Evolutionary conservation across 2,113 vertebrate genomes (phyloP).

Genomic region (Silurus asotus): DNA sequence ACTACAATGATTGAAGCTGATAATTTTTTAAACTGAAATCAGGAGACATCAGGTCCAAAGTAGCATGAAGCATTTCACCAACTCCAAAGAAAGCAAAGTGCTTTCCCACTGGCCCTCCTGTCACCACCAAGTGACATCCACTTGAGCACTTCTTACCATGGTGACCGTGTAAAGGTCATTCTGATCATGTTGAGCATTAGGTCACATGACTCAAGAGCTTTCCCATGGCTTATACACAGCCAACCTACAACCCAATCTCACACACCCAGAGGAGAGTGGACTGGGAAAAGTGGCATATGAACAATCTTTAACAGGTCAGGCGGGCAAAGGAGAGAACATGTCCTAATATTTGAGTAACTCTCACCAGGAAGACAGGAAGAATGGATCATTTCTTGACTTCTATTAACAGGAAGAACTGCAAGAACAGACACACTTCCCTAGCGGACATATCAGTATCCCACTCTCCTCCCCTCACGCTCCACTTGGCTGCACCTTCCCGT

Average conservation of each 20-base stretch:
- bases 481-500: slow-evolving; percentile 1
- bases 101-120: slow-evolving; percentile 62
- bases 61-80: not conserved
- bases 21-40: not conserved
- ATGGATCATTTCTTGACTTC: slow-evolving; percentile 38
- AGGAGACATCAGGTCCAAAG: not conserved
- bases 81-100: slow-evolving; percentile 61
- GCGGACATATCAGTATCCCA: slow-evolving; percentile 14
- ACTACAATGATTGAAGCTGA: not conserved
- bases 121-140: slow-evolving; percentile 28
- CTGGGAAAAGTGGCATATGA: not conserved
- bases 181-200: slow-evolving; percentile 32
- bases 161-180: slow-evolving; percentile 29
- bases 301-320: slow-evolving; percentile 15
- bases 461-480: slow-evolving; percentile 1
- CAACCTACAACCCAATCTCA: slow-evolving; percentile 2
- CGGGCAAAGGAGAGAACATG: not conserved
- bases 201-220: slow-evolving; percentile 21
- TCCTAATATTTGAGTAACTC: slow-evolving; percentile 19
- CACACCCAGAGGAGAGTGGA: not conserved
- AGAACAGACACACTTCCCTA: slow-evolving; percentile 31
- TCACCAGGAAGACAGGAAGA: slow-evolving; percentile 20
- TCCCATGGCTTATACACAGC: slow-evolving; percentile 36
- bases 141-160: slow-evolving; percentile 32
- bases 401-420: slow-evolving; percentile 32